Evolutionary conservation across 2,888 invertebrate species (phyloP).

Genomic region (Oscheius sp.): DNA sequence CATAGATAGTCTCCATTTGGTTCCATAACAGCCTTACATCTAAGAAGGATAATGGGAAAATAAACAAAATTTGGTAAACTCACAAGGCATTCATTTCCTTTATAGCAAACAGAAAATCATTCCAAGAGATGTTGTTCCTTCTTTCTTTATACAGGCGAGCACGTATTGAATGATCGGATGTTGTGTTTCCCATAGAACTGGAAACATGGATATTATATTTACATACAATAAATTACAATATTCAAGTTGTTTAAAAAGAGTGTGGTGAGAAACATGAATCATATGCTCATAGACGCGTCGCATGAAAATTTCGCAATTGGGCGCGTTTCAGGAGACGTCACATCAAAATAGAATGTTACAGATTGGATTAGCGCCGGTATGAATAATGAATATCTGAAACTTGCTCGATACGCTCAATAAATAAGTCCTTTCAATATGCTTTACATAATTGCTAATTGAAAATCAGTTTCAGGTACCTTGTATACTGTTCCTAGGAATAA

Average conservation of each 20-base stretch:
- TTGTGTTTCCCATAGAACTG: constrained; percentile 15
- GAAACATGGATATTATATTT: not conserved
- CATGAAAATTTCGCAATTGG: constrained; percentile 3
- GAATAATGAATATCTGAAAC: too few relatives aligned
- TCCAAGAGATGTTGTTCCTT: constrained; percentile 39
- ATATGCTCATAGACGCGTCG: not conserved
- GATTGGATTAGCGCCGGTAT: too few relatives aligned
- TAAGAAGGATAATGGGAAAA: not conserved
- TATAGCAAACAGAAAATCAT: constrained; percentile 38
- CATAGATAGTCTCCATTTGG: constrained; percentile 43
- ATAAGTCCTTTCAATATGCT: too few relatives aligned
- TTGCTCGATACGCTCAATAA: too few relatives aligned
- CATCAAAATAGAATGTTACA: too few relatives aligned
- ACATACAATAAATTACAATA: not conserved
- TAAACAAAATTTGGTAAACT: constrained; percentile 38
- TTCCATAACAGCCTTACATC: constrained; percentile 39
- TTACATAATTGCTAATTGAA: too few relatives aligned
- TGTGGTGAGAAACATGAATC: constrained; percentile 6
- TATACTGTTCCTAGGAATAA: too few relatives aligned
- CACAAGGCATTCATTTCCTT: constrained; percentile 42
- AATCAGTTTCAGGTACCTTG: too few relatives aligned
- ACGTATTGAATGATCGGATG: constrained; percentile 4
- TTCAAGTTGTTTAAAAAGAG: not conserved
- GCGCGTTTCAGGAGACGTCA: not conserved
- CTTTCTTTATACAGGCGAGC: constrained; percentile 11